Base-by-base conservation (phyloP, 2,888 invertebrate genomes). In the Temnothorax rugatulus region DNA sequence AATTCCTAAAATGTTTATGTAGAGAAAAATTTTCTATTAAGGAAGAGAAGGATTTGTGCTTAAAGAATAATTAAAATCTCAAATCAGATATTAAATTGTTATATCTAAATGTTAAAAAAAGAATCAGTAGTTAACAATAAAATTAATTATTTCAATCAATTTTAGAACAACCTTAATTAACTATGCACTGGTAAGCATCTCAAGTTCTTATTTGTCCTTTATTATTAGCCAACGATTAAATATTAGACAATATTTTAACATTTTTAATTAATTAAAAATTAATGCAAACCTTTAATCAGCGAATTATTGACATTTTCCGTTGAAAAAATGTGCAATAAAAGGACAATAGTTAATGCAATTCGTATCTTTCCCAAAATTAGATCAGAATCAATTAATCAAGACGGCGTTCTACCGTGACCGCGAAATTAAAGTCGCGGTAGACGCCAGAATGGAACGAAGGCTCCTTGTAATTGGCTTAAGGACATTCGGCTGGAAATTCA, bases 401-500 rank as follows among this genome's bases (percentile, higher is more conserved):
- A n/a, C 11, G 29, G 44, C 57, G 18, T 69, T 71, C 69, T 57
- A 57, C 9, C 18, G 44, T 29, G 44, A 21, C 34, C 44, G 68
- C 34, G 13, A 52, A 79, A 79, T 79, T 79, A 79, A 79, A 79
- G 79, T 79, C 71, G 47, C 71, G 71, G 57, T 71, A 47, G 57
- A 79, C 57, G 44, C 38, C 7, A 57, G 69, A 59, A 73, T 57
- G 61, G 34, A 75, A 86, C 54, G 18, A 71, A 86, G 54, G 25
- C 63, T 73, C 75, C 50, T 7, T 29, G 82, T 77, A 88, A 88
- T 82, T 77, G 82, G 83, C 82, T 77, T 69, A 74, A 82, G 57
- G 77, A 84, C 77, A 84, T 85, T 63, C 83, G 29, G 66, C 69
- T 57, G 75, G 88, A 76, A 71, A 76, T 83, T 88, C 54, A 81